phyloP scores from a whole-genome alignment of 2,797 vertebrate species.

The Erpetoichthys calabaricus region DNA sequence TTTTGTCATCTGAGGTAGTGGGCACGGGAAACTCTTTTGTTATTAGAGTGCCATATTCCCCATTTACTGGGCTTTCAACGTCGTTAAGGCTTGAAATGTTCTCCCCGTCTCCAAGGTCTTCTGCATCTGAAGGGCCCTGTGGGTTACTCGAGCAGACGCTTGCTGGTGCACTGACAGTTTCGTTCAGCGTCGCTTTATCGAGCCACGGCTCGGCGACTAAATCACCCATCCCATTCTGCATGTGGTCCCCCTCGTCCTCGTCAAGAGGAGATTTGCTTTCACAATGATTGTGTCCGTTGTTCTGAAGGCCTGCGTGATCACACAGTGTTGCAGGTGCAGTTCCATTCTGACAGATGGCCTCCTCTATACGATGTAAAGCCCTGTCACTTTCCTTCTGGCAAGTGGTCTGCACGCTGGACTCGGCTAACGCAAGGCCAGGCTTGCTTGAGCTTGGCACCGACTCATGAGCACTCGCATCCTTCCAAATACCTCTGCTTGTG shows the following conservation, averaged over 20 bases:
- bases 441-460: constrained; percentile 29
- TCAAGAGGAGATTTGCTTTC: constrained; percentile 19
- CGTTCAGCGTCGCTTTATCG: constrained; percentile 21
- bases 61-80: constrained; percentile 24
- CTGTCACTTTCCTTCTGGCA: constrained; percentile 21
- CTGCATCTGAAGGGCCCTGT: constrained; percentile 23
- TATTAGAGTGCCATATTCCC: constrained; percentile 44
- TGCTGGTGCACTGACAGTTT: too few relatives aligned
- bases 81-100: constrained; percentile 17
- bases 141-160: too few relatives aligned
- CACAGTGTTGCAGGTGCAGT: constrained; percentile 16
- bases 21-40: constrained; percentile 41
- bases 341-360: constrained; percentile 27
- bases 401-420: constrained; percentile 27
- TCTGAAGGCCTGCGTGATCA: constrained; percentile 15
- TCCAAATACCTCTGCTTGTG: constrained; percentile 15
- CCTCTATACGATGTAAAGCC: constrained; percentile 16
- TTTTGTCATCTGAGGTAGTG: constrained; percentile 34
- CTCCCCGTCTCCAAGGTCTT: constrained; percentile 18
- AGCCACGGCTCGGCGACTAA: constrained; percentile 17
- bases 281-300: constrained; percentile 11
- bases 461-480: constrained; percentile 30
- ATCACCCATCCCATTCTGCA: constrained; percentile 32
- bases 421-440: constrained; percentile 30
- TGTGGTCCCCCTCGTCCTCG: constrained; percentile 6